Evolutionary conservation across 1,140 invertebrate species (phyloP).

Genomic region (Archegozetes longisetosus): DNA sequence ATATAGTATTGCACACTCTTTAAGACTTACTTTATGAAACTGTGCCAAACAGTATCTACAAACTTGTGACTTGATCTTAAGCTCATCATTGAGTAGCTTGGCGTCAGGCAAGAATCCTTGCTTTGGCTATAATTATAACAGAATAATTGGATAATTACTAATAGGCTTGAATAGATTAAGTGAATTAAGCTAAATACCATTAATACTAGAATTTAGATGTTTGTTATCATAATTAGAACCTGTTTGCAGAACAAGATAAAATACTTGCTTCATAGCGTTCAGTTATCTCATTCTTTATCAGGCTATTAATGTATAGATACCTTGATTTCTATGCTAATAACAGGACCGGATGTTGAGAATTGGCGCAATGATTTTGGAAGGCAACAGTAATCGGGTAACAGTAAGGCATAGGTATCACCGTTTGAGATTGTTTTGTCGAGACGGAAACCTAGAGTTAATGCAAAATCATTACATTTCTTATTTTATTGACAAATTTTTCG

Average conservation of each 20-base stretch:
- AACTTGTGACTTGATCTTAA: conserved; percentile 13
- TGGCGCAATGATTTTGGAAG: not conserved
- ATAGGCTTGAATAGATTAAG: no score
- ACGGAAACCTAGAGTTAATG: conserved; percentile 13
- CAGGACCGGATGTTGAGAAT: not conserved
- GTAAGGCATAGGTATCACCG: conserved; percentile 11
- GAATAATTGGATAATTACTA: conserved; percentile 14
- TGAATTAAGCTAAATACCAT: no score
- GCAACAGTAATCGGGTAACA: conserved; percentile 16
- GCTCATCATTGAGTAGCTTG: conserved; percentile 1
- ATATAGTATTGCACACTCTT: not conserved
- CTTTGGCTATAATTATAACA: conserved; percentile 22
- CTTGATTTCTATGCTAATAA: conserved; percentile 12
- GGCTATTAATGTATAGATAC: no score
- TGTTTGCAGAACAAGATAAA: no score
- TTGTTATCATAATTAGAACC: no score
- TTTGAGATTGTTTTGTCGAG: conserved; percentile 12
- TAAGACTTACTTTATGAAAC: conserved; percentile 13
- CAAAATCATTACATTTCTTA: not conserved
- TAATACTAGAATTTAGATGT: no score
- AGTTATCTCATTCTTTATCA: no score
- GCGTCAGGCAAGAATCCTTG: conserved; percentile 22
- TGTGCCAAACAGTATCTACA: conserved; percentile 21
- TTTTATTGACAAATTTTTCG: not conserved
- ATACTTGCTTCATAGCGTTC: no score